Percentiles rank a stretch among this genome's conserved stretches.
Conservation (phyloP, 2,113 vertebrate species). For the Grammomys surdaster region DNA sequence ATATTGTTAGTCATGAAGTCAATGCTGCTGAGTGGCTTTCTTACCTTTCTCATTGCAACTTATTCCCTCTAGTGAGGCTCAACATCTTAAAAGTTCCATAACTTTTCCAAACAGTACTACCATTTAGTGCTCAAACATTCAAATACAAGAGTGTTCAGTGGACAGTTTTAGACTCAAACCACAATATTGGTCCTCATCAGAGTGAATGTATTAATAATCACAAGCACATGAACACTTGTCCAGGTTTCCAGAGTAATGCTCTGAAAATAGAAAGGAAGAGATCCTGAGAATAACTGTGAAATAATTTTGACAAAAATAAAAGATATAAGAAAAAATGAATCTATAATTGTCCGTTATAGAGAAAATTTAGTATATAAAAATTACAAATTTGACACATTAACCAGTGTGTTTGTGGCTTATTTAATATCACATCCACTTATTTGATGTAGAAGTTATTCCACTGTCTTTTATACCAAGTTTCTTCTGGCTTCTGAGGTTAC, state of each 20-base stretch:
- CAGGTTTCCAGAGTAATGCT: background rate
- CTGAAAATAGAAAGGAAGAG: conserved; percentile 19
- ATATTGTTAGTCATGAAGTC: background rate
- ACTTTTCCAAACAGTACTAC: background rate
- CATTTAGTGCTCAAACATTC: background rate
- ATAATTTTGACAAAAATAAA: background rate
- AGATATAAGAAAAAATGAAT: background rate
- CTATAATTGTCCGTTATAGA: background rate
- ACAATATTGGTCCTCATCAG: background rate
- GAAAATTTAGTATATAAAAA: background rate
- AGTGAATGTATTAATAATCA: background rate
- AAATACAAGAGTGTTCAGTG: background rate
- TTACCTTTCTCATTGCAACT: background rate
- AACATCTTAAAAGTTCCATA: background rate
- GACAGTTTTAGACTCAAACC: background rate
- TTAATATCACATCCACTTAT: background rate
- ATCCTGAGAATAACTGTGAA: conserved; percentile 28
- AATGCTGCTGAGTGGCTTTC: background rate
- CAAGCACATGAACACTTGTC: background rate
- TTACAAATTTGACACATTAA: conserved; percentile 13
- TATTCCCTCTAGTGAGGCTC: no score
- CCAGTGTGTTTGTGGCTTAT: background rate
- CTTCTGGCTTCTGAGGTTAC: background rate
- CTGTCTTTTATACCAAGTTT: background rate
- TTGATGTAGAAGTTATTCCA: background rate